A percentile compares a stretch with the other conserved stretches of the same genome.
These are phyloP conservation scores for Lithobates sylvaticus DNA, from an alignment of 2,797 vertebrate genomes.

Conservation along the genomic window DNA sequence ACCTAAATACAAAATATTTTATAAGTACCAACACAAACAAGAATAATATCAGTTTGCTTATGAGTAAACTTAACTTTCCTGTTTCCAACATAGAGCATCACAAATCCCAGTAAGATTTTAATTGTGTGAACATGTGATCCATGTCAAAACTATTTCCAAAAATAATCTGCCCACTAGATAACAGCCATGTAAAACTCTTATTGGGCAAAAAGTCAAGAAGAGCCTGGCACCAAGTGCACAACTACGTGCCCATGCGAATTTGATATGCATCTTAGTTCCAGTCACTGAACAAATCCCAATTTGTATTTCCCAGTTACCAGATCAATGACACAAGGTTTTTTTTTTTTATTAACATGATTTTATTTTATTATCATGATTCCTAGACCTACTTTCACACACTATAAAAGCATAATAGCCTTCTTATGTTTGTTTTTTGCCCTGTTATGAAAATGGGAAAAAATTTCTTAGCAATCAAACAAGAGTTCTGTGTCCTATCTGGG, in stretches of 20 bases:
- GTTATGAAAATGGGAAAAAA: slow-evolving; percentile 6
- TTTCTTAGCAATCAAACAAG: slow-evolving; percentile 23
- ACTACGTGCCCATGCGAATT: slow-evolving; percentile 9
- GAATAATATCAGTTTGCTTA: not conserved
- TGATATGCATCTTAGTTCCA: slow-evolving; percentile 25
- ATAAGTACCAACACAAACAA: not conserved
- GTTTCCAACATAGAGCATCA: not conserved
- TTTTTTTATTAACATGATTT: too few species aligned
- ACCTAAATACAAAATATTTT: not conserved
- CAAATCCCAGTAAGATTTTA: not conserved
- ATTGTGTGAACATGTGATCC: not conserved
- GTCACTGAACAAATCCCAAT: slow-evolving; percentile 19
- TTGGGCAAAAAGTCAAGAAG: not conserved
- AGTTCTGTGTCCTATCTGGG: slow-evolving; percentile 15
- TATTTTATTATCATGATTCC: too few species aligned
- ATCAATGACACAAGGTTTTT: not conserved
- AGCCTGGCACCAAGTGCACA: not conserved
- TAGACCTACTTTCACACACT: slow-evolving; percentile 28
- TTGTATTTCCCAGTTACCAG: slow-evolving; percentile 18
- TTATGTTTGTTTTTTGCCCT: slow-evolving; percentile 17
- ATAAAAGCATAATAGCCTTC: slow-evolving; percentile 30
- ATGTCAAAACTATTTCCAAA: not conserved
- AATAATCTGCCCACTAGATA: slow-evolving; percentile 8
- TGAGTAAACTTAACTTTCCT: not conserved
- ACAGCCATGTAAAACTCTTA: not conserved